A percentile compares a stretch with the other conserved stretches of the same genome.
phyloP scores from a whole-genome alignment of 2,888 invertebrate species.

The Mesochorus sp. region DNA sequence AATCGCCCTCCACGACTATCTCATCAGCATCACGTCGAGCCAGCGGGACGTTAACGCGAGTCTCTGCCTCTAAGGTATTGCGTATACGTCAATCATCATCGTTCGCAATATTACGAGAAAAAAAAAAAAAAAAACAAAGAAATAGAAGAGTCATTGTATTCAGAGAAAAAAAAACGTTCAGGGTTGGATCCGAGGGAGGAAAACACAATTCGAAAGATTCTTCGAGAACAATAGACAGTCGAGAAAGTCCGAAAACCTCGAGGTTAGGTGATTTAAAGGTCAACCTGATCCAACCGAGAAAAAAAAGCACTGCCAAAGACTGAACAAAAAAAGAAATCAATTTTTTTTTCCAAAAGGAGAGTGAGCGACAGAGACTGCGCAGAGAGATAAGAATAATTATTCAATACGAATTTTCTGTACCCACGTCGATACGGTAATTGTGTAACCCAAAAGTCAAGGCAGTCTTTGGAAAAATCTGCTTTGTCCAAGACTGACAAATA shows the following conservation, averaged over 20 bases:
- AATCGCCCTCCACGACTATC: conserved; percentile 92
- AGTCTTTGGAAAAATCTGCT: background rate
- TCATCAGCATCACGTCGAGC: conserved; percentile 91
- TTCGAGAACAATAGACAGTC: background rate
- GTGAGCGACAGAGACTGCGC: conserved; percentile 3
- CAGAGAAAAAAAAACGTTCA: too few species aligned
- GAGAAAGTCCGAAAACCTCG: background rate
- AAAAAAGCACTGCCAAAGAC: conserved; percentile 42
- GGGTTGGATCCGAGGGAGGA: too few species aligned
- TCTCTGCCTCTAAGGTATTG: conserved; percentile 42
- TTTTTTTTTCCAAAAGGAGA: too few species aligned
- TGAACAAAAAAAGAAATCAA: conserved; percentile 26
- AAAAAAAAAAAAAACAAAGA: conserved; percentile 10
- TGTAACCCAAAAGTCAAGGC: conserved; percentile 20
- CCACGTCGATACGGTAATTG: conserved; percentile 22
- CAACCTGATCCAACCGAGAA: conserved; percentile 13
- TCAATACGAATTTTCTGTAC: too few species aligned
- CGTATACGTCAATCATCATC: conserved; percentile 1
- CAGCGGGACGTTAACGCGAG: conserved; percentile 84
- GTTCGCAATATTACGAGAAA: conserved; percentile 29
- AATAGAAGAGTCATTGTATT: background rate
- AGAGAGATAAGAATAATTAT: background rate
- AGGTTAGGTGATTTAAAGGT: too few species aligned
- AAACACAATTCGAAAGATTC: too few species aligned
- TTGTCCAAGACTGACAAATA: conserved; percentile 38